phyloP scores from a whole-genome alignment of 2,113 vertebrate genomes.

The Clinocottus analis region DNA sequence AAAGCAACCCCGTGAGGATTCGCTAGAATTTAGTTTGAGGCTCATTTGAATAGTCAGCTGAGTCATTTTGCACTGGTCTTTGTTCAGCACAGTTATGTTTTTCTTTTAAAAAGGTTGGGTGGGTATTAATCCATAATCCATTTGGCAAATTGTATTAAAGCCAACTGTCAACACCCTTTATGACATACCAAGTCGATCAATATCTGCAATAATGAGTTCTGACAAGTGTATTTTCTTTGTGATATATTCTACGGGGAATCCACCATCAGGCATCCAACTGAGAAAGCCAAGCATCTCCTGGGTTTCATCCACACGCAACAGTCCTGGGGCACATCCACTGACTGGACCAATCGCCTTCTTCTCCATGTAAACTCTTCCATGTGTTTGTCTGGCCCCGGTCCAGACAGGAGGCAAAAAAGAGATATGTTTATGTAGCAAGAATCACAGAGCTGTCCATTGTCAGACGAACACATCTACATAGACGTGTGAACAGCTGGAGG shows the following conservation, averaged over 20 bases:
- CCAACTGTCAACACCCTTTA: conserved; percentile 40
- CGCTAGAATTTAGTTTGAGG: conserved; percentile 28
- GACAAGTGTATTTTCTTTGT: conserved; percentile 63
- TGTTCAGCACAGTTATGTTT: conserved; percentile 2
- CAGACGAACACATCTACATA: conserved; percentile 18
- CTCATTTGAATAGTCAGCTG: conserved; percentile 36
- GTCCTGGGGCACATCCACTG: conserved; percentile 25
- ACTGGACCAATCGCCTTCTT: conserved; percentile 27
- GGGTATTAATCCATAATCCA: conserved; percentile 25
- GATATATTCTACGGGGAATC: conserved; percentile 27
- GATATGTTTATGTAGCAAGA: neutral
- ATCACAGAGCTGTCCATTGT: conserved; percentile 13
- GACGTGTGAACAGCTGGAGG: neutral
- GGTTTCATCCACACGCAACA: conserved; percentile 49
- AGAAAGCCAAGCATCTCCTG: conserved; percentile 38
- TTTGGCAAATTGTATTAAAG: conserved; percentile 37
- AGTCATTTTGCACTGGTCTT: conserved; percentile 28
- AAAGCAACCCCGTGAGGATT: conserved; percentile 35
- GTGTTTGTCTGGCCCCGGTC: neutral
- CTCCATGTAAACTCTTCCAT: conserved; percentile 32
- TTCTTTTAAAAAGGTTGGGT: conserved; percentile 22
- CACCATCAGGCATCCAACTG: conserved; percentile 33
- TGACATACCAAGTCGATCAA: conserved; percentile 32
- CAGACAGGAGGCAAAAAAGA: conserved; percentile 17
- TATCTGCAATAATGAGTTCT: conserved; percentile 36